phyloP scores from a whole-genome alignment of 2,113 vertebrate genomes.

The Zootoca vivipara region DNA sequence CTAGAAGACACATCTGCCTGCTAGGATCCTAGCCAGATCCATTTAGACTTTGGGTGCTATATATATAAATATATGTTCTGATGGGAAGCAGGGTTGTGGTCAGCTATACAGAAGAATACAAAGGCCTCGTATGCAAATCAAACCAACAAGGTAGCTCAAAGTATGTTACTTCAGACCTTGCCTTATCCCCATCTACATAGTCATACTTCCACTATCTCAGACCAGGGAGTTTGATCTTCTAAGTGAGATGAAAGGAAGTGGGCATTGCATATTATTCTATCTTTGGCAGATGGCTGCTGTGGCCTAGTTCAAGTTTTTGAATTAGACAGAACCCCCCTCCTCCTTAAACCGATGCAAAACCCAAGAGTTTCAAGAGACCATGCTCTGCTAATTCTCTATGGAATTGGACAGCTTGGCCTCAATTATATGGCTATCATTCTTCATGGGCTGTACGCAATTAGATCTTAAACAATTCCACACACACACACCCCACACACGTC shows the following conservation, averaged over 20 bases:
- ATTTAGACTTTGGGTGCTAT: conserved; percentile 42
- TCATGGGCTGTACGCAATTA: conserved; percentile 17
- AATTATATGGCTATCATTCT: neutral
- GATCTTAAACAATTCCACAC: neutral
- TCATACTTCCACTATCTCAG: neutral
- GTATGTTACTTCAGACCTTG: neutral
- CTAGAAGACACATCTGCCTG: neutral
- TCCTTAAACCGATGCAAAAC: neutral
- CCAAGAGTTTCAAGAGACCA: neutral
- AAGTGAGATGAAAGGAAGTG: conserved; percentile 49
- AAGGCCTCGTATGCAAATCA: conserved; percentile 5
- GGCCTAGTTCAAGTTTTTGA: conserved; percentile 51
- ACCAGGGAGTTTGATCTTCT: neutral
- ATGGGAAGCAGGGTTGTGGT: neutral
- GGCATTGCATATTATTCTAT: conserved; percentile 71
- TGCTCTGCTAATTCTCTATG: fast-evolving
- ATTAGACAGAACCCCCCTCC: neutral
- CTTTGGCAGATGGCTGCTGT: conserved; percentile 78
- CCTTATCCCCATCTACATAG: neutral
- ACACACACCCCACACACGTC: conserved; percentile 3
- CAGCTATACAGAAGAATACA: neutral
- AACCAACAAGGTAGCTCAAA: neutral
- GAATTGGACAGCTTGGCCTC: neutral
- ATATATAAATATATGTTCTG: neutral
- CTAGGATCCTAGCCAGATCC: neutral